phyloP scores from a whole-genome alignment of 2,113 vertebrate genomes.

The Gymnarchus niloticus region DNA sequence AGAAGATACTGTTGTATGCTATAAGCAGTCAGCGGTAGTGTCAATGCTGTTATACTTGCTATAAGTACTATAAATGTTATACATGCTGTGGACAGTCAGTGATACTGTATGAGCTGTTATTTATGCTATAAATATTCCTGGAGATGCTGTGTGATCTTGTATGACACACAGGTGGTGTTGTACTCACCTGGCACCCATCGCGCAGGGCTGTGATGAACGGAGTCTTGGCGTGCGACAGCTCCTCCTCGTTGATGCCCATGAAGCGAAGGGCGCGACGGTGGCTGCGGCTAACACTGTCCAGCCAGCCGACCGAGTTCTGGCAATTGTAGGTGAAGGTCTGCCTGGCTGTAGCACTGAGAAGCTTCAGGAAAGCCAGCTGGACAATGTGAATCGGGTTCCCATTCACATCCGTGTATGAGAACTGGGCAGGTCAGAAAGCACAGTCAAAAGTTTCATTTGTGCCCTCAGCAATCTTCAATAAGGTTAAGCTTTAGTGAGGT shows the following conservation, averaged over 20 bases:
- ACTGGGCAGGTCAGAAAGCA: conserved; percentile 53
- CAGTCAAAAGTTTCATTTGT: neutral
- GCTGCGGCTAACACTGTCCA: conserved; percentile 56
- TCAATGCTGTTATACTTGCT: no score
- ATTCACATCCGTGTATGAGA: conserved; percentile 76
- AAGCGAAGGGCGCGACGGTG: conserved; percentile 68
- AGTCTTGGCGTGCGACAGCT: conserved; percentile 68
- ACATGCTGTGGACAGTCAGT: no score
- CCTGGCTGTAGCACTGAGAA: conserved; percentile 73
- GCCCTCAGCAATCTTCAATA: no score
- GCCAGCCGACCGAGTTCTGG: conserved; percentile 81
- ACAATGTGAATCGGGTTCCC: conserved; percentile 72
- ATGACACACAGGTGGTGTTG: neutral
- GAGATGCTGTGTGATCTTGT: neutral
- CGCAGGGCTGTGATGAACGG: conserved; percentile 59
- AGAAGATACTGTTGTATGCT: no score
- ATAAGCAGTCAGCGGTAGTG: no score
- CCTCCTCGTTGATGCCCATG: conserved; percentile 69
- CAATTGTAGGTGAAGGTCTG: conserved; percentile 80
- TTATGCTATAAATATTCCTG: neutral
- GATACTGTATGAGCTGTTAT: neutral
- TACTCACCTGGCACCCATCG: conserved; percentile 79
- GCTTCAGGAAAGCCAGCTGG: conserved; percentile 83
- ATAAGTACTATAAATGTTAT: no score
- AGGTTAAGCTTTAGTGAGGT: no score